phyloP scores from a whole-genome alignment of 2,797 vertebrate genomes.

The Oryzias sinensis region DNA sequence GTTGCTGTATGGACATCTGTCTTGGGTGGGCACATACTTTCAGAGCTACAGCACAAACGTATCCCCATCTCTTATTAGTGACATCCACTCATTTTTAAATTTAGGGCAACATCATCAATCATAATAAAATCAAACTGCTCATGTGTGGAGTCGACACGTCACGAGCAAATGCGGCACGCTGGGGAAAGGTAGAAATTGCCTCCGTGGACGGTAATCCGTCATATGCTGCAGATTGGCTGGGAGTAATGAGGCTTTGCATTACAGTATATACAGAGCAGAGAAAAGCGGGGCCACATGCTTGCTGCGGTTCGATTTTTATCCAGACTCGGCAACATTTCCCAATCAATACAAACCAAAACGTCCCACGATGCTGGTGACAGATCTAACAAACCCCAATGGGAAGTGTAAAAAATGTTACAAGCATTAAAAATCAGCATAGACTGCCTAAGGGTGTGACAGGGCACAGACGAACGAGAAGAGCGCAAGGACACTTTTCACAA shows the following conservation, averaged over 20 bases:
- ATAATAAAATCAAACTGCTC: constrained; percentile 56
- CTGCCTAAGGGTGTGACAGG: constrained; percentile 4
- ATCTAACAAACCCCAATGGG: constrained; percentile 37
- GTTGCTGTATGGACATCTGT: constrained; percentile 42
- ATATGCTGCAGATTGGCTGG: constrained; percentile 33
- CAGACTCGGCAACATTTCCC: constrained; percentile 51
- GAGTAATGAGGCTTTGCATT: constrained; percentile 59
- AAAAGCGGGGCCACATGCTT: constrained; percentile 38
- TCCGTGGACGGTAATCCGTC: constrained; percentile 37
- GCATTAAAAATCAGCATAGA: constrained; percentile 13
- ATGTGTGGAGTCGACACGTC: constrained; percentile 29
- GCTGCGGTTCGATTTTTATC: constrained; percentile 59
- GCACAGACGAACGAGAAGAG: constrained; percentile 16
- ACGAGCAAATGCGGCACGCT: constrained; percentile 31
- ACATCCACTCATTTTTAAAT: constrained; percentile 33
- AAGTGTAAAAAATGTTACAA: constrained; percentile 34
- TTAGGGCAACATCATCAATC: constrained; percentile 59
- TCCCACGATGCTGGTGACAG: constrained; percentile 37
- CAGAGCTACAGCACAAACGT: constrained; percentile 27
- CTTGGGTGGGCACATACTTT: constrained; percentile 34
- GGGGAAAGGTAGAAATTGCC: constrained; percentile 50
- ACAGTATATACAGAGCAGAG: constrained; percentile 42
- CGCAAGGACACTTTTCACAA: too few relatives aligned
- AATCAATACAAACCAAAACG: constrained; percentile 60
- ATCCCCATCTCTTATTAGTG: constrained; percentile 28